Percentiles rank a stretch among this genome's conserved stretches.
Conservation (phyloP, 2,888 invertebrate genomes). For the Mythimna loreyi region DNA sequence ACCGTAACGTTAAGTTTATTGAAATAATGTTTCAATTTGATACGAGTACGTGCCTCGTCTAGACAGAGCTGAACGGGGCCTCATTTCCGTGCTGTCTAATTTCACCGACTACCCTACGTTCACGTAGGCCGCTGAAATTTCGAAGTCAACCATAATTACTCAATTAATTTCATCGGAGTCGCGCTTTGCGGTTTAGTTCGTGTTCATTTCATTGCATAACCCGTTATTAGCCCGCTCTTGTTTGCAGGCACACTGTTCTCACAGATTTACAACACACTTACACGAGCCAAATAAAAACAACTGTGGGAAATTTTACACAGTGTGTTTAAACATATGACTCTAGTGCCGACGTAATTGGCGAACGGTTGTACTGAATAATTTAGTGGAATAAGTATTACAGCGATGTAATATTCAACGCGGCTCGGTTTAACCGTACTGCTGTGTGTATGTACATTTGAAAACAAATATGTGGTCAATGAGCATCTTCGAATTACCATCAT, state of each 20-base stretch:
- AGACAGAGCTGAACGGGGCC: conserved; percentile 56
- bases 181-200: conserved; percentile 71
- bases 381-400: conserved; percentile 53
- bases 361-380: conserved; percentile 65
- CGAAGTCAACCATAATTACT: conserved; percentile 77
- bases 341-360: conserved; percentile 64
- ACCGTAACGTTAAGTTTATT: conserved; percentile 22
- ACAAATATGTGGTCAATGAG: conserved; percentile 31
- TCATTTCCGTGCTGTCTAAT: conserved; percentile 68
- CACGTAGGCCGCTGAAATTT: conserved; percentile 67
- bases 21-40: conserved; percentile 48
- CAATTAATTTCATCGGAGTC: conserved; percentile 77
- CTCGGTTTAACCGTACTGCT: conserved; percentile 37
- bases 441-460: conserved; percentile 12
- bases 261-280: conserved; percentile 79
- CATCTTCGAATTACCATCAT: conserved; percentile 6
- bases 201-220: conserved; percentile 81
- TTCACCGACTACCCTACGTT: conserved; percentile 57
- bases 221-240: conserved; percentile 82
- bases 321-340: conserved; percentile 71
- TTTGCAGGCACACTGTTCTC: conserved; percentile 78
- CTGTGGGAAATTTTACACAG: conserved; percentile 78
- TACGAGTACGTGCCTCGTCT: conserved; percentile 31
- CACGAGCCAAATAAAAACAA: conserved; percentile 76
- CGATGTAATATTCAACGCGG: conserved; percentile 47